Evolutionary conservation across 2,888 invertebrate genomes (phyloP).

Genomic region (Caenorhabditis sulstoni): DNA sequence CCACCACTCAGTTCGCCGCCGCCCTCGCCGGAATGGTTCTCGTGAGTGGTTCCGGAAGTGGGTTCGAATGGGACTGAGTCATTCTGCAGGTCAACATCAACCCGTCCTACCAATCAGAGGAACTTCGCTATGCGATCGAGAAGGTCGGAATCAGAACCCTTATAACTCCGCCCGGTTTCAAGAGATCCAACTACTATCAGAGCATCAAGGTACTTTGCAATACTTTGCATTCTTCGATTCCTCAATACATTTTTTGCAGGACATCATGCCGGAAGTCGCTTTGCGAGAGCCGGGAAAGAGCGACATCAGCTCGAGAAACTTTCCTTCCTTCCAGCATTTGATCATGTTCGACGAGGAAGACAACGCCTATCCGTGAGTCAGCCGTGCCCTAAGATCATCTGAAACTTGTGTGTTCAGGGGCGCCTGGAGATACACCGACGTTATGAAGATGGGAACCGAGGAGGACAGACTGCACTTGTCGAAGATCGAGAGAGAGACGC

Average conservation of each 20-base stretch:
- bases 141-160: slow-evolving; percentile 85
- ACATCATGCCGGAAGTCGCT: slow-evolving; percentile 76
- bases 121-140: slow-evolving; percentile 86
- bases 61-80: too few relatives aligned
- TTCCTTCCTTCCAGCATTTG: slow-evolving; percentile 83
- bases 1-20: slow-evolving; percentile 86
- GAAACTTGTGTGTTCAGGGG: slow-evolving; percentile 80
- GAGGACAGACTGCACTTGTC: slow-evolving; percentile 80
- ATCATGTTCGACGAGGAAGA: slow-evolving; percentile 83
- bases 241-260: slow-evolving; percentile 56
- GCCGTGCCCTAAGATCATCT: neutral
- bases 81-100: slow-evolving; percentile 85
- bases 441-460: slow-evolving; percentile 81
- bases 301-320: slow-evolving; percentile 68
- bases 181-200: slow-evolving; percentile 85
- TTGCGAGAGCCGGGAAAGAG: slow-evolving; percentile 70
- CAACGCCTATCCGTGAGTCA: slow-evolving; percentile 72
- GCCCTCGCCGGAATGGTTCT: slow-evolving; percentile 87
- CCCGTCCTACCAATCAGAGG: slow-evolving; percentile 86
- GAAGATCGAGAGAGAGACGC: slow-evolving; percentile 82
- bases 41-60: slow-evolving; percentile 79
- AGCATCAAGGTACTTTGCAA: slow-evolving; percentile 59
- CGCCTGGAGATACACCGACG: slow-evolving; percentile 82
- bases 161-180: slow-evolving; percentile 85
- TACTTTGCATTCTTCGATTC: too few relatives aligned